A percentile compares a stretch with the other conserved stretches of the same genome.
Conservation (phyloP, 1,140 invertebrate species). For the Physella acuta region DNA sequence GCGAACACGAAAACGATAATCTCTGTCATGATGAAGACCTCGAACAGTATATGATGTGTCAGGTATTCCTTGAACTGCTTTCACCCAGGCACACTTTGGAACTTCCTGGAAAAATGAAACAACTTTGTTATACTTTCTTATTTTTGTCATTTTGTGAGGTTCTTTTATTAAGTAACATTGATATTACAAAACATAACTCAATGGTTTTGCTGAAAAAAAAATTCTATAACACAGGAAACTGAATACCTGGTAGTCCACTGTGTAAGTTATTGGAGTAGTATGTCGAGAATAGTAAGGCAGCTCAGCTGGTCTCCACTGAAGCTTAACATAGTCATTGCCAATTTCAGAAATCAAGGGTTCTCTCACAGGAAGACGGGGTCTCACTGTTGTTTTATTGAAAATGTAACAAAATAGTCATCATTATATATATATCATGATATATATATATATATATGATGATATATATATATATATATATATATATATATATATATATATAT, state of each 20-base stretch:
- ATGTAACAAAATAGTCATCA: no score
- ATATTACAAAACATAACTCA: no score
- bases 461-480: no score
- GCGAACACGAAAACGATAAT: constrained; percentile 94
- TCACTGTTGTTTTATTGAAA: no score
- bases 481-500: no score
- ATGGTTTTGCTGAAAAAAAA: no score
- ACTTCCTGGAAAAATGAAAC: constrained; percentile 17
- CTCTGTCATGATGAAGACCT: constrained; percentile 58
- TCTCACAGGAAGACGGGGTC: constrained; percentile 38
- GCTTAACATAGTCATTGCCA: constrained; percentile 38
- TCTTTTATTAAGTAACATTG: no score
- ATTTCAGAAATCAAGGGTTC: constrained; percentile 42
- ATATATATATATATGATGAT: no score
- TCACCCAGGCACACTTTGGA: constrained; percentile 47
- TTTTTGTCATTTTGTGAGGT: no score
- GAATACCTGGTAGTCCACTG: constrained; percentile 51
- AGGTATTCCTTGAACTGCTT: constrained; percentile 41
- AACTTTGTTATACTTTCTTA: no score
- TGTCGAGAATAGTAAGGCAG: constrained; percentile 43
- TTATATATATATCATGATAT: no score
- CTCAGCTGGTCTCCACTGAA: constrained; percentile 51
- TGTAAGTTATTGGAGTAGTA: constrained; percentile 44
- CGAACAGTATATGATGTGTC: constrained; percentile 47
- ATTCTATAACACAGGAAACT: no score